Evolutionary conservation across 2,797 vertebrate genomes (phyloP).

Genomic region (Liparis tanakae): DNA sequence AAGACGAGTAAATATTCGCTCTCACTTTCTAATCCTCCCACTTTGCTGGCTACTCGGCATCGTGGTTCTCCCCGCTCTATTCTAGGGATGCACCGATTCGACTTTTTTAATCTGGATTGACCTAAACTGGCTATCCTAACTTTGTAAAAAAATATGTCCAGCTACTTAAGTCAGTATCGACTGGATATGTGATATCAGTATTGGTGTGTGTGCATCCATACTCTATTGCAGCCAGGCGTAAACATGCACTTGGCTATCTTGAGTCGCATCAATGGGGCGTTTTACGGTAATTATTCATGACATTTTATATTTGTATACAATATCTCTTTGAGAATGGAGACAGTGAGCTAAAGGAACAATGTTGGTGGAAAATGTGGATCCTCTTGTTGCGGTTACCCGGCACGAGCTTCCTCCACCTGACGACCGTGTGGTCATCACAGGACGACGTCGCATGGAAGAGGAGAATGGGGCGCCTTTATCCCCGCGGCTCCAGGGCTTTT

Average conservation of each 20-base stretch:
- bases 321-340: not conserved
- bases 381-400: slow-evolving; percentile 13
- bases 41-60: not conserved
- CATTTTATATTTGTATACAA: not conserved
- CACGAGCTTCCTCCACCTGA: slow-evolving; percentile 27
- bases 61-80: not conserved
- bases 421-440: slow-evolving; percentile 47
- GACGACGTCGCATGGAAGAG: slow-evolving; percentile 22
- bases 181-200: no score
- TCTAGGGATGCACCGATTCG: no score
- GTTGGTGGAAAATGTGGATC: slow-evolving; percentile 13
- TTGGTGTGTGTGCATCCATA: no score
- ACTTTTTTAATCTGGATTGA: not conserved
- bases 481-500: slow-evolving; percentile 37
- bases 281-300: not conserved
- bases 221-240: no score
- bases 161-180: not conserved
- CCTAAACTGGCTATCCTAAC: not conserved
- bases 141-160: not conserved
- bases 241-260: not conserved
- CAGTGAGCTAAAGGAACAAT: slow-evolving; percentile 25
- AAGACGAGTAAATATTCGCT: not conserved
- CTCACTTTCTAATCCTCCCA: not conserved
- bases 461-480: slow-evolving; percentile 56
- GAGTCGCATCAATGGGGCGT: no score